Evolutionary conservation across 2,888 invertebrate species (phyloP).

Genomic region (Mythimna ferrago): DNA sequence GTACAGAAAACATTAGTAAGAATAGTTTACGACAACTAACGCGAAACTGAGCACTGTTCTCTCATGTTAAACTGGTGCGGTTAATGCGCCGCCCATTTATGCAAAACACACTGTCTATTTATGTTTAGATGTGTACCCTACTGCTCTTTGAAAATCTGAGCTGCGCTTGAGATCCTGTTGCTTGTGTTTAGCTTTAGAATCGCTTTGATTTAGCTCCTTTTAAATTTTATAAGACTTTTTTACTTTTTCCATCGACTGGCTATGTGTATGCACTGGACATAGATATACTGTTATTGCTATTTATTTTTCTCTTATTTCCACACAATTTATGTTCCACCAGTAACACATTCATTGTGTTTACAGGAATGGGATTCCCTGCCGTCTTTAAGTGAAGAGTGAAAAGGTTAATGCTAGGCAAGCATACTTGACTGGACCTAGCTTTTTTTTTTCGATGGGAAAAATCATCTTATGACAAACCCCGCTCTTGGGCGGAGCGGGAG

Average conservation of each 20-base stretch:
- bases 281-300: no score
- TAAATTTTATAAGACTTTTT: background rate
- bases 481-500: no score
- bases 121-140: slow-evolving; percentile 34
- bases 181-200: background rate
- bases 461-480: no score
- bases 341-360: no score
- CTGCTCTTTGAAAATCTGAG: slow-evolving; percentile 15
- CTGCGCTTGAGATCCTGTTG: slow-evolving; percentile 25
- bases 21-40: slow-evolving; percentile 63
- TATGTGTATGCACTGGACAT: background rate
- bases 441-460: no score
- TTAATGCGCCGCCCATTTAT: slow-evolving; percentile 62
- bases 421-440: no score
- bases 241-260: background rate
- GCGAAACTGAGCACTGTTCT: slow-evolving; percentile 65
- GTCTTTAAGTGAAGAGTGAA: no score
- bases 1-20: slow-evolving; percentile 64
- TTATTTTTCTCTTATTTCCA: no score
- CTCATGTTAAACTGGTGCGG: slow-evolving; percentile 61
- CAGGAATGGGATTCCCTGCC: no score
- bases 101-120: slow-evolving; percentile 56
- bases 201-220: no score
- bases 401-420: no score
- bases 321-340: no score